phyloP scores from a whole-genome alignment of 2,888 invertebrate genomes.

The Seira sanloemensis region DNA sequence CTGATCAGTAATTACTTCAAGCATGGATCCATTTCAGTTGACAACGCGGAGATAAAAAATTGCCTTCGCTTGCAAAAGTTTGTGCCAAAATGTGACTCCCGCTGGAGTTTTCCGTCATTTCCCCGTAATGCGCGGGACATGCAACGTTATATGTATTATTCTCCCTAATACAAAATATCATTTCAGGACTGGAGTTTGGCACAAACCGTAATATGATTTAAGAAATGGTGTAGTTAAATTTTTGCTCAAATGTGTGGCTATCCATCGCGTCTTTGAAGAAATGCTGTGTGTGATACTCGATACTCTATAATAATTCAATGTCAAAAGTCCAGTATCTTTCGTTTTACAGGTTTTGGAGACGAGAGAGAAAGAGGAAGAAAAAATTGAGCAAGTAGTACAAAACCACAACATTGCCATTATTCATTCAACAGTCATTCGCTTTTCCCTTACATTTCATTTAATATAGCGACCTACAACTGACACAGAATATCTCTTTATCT shows the following conservation, averaged over 20 bases:
- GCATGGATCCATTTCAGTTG: slow-evolving; percentile 7
- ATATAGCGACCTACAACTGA: slow-evolving; percentile 4
- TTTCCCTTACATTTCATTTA: slow-evolving; percentile 4
- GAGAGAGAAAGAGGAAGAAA: too few species aligned
- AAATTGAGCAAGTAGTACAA: background rate
- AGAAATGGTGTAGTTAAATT: background rate
- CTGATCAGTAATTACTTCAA: slow-evolving; percentile 7
- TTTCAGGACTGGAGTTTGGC: background rate
- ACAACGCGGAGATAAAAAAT: slow-evolving; percentile 18
- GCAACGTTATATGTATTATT: background rate
- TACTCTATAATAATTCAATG: background rate
- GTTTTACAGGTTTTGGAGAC: background rate
- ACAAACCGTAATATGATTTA: background rate
- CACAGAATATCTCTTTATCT: slow-evolving; percentile 27
- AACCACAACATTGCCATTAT: slow-evolving; percentile 4
- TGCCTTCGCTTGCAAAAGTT: slow-evolving; percentile 39
- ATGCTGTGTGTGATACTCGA: background rate
- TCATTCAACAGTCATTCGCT: background rate
- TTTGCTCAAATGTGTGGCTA: background rate
- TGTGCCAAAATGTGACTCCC: slow-evolving; percentile 39
- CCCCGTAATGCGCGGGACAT: too few species aligned
- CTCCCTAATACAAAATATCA: background rate
- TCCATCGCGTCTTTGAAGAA: background rate
- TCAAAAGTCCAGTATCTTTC: slow-evolving; percentile 4
- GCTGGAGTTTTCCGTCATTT: background rate